These are phyloP conservation scores for Zaprionus taronus DNA, from an alignment of 1,140 invertebrate species.

Conservation along the genomic window DNA sequence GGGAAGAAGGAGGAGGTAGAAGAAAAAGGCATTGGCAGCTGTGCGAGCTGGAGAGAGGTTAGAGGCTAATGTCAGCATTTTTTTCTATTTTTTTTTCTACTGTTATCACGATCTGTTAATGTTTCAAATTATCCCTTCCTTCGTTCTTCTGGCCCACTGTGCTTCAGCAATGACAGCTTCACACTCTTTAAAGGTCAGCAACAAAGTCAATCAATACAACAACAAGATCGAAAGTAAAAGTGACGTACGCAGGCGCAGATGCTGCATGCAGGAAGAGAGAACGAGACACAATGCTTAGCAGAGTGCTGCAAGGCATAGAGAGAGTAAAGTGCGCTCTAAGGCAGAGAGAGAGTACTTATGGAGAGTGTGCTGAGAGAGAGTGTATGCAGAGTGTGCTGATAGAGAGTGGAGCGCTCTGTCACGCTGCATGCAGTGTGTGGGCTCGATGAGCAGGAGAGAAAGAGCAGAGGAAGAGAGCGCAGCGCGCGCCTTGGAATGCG, in stretches of 20 bases:
- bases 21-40: not conserved
- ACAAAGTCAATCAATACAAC: not conserved
- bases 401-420: not conserved
- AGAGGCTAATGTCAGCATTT: too few relatives aligned
- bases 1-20: too few relatives aligned
- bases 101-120: too few relatives aligned
- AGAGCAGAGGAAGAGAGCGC: not conserved
- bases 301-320: not conserved
- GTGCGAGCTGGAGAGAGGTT: too few relatives aligned
- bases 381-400: not conserved
- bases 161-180: too few relatives aligned
- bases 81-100: too few relatives aligned
- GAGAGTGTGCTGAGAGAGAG: too few relatives aligned
- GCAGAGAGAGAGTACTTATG: not conserved
- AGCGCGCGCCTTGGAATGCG: constrained; percentile 12
- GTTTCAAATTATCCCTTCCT: too few relatives aligned
- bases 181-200: not conserved
- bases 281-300: not conserved
- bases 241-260: not conserved
- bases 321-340: too few relatives aligned
- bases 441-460: not conserved
- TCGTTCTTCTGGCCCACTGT: too few relatives aligned
- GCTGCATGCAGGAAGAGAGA: not conserved
- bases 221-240: constrained; percentile 6
- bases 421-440: not conserved